Percentiles rank a stretch among this genome's conserved stretches.
These are phyloP conservation scores for Listronotus bonariensis DNA, from an alignment of 1,140 invertebrate genomes.

Conservation along the genomic window DNA sequence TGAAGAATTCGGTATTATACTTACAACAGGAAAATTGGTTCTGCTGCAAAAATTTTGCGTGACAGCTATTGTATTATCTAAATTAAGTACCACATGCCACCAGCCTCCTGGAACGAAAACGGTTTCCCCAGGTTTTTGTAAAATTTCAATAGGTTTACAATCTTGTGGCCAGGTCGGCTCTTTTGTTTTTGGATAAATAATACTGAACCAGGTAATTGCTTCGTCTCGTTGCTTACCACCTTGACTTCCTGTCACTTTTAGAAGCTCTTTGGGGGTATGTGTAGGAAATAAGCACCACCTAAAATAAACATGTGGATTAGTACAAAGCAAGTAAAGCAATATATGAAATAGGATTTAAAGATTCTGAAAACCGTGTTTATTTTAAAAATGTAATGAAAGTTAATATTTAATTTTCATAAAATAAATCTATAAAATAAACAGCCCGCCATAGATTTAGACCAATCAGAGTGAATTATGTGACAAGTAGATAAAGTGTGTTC, in stretches of 20 bases:
- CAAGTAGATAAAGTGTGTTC: too few relatives aligned
- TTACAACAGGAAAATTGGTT: conserved; percentile 87
- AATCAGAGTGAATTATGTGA: too few relatives aligned
- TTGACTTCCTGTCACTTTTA: conserved; percentile 87
- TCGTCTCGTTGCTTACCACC: conserved; percentile 97
- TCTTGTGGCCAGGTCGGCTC: conserved; percentile 87
- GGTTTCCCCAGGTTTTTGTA: conserved; percentile 97
- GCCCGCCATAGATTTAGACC: too few relatives aligned
- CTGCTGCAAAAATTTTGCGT: conserved; percentile 98
- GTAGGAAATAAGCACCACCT: conserved; percentile 99
- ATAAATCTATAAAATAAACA: too few relatives aligned
- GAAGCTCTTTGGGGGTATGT: conserved; percentile 89
- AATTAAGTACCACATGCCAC: conserved; percentile 99
- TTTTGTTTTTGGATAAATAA: conserved; percentile 96
- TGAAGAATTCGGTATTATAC: not conserved
- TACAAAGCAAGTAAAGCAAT: too few relatives aligned
- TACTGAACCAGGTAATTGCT: conserved; percentile 97
- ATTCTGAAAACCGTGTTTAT: too few relatives aligned
- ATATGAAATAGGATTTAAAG: too few relatives aligned
- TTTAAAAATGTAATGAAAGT: too few relatives aligned
- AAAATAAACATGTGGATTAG: too few relatives aligned
- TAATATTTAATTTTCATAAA: too few relatives aligned
- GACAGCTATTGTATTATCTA: conserved; percentile 94
- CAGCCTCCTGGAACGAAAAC: conserved; percentile 97
- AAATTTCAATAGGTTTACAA: conserved; percentile 91